Conservation (phyloP, 2,797 vertebrate genomes). For the Cygnus olor region DNA sequence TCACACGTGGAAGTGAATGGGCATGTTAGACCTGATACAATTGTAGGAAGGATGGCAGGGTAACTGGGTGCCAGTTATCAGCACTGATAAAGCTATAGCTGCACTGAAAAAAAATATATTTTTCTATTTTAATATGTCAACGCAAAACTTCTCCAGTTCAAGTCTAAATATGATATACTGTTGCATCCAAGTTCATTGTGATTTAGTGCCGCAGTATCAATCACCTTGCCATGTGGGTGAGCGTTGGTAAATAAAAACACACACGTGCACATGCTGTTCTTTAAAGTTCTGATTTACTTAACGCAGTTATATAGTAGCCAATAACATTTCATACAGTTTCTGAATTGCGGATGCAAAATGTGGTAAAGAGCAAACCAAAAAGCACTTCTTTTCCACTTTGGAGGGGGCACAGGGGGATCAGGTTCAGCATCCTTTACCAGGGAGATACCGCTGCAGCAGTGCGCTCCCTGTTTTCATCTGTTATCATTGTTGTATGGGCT, state of each 20-base stretch:
- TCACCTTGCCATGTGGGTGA: background rate
- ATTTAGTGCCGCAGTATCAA: background rate
- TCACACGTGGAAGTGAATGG: background rate
- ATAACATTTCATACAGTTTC: background rate
- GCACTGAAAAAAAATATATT: background rate
- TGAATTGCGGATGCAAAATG: background rate
- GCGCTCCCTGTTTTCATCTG: background rate
- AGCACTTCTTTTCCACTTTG: background rate
- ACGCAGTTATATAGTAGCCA: background rate
- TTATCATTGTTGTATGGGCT: background rate
- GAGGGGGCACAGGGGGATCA: background rate
- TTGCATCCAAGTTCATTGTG: background rate
- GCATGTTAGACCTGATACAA: background rate
- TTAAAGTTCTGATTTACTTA: background rate
- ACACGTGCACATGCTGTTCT: background rate
- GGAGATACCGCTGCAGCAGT: background rate
- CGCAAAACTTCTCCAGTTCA: background rate
- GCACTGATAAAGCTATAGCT: background rate
- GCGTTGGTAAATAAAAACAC: background rate
- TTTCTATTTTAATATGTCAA: background rate
- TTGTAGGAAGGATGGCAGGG: background rate
- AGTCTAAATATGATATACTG: background rate
- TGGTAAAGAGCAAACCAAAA: background rate
- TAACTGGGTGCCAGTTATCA: background rate
- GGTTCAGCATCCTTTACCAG: background rate